These are phyloP conservation scores for Piaya cayana DNA, from an alignment of 2,113 vertebrate species.

Conservation along the genomic window DNA sequence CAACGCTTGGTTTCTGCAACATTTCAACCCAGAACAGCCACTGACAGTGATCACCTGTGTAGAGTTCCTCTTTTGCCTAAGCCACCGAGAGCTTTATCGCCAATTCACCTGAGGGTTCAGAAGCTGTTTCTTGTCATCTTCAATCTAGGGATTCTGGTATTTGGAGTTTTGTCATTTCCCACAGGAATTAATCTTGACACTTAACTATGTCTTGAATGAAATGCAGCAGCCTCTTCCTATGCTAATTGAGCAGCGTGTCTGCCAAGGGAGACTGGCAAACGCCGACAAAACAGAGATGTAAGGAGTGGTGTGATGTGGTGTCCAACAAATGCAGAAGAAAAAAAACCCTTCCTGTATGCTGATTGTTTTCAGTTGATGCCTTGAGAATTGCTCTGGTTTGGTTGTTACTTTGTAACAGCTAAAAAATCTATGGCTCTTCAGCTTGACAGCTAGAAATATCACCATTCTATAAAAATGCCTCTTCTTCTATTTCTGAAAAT, in stretches of 20 bases:
- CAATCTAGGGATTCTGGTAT: not conserved
- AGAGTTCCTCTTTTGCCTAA: not conserved
- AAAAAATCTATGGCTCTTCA: not conserved
- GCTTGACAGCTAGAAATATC: constrained; percentile 9
- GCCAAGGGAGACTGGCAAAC: constrained; percentile 40
- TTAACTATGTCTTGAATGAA: constrained; percentile 34
- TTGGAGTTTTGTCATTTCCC: constrained; percentile 23
- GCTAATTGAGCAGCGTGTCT: not conserved
- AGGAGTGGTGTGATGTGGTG: constrained; percentile 11
- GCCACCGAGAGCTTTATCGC: not conserved
- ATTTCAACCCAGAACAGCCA: not conserved
- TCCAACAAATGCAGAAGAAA: constrained; percentile 6
- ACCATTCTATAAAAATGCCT: not conserved
- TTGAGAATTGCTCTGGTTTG: constrained; percentile 40
- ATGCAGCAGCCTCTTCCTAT: constrained; percentile 17
- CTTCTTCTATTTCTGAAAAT: constrained; percentile 11
- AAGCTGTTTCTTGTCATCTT: constrained; percentile 15
- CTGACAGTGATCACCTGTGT: fast-evolving
- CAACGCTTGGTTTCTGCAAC: not conserved
- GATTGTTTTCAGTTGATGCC: not conserved
- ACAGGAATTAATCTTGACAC: constrained; percentile 5
- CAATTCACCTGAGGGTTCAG: not conserved
- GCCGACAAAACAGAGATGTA: not conserved
- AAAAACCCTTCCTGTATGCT: not conserved
- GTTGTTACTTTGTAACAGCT: constrained; percentile 25